A percentile compares a stretch with the other conserved stretches of the same genome.
phyloP scores from a whole-genome alignment of 2,888 invertebrate genomes.

The Leucophenga maculata region DNA sequence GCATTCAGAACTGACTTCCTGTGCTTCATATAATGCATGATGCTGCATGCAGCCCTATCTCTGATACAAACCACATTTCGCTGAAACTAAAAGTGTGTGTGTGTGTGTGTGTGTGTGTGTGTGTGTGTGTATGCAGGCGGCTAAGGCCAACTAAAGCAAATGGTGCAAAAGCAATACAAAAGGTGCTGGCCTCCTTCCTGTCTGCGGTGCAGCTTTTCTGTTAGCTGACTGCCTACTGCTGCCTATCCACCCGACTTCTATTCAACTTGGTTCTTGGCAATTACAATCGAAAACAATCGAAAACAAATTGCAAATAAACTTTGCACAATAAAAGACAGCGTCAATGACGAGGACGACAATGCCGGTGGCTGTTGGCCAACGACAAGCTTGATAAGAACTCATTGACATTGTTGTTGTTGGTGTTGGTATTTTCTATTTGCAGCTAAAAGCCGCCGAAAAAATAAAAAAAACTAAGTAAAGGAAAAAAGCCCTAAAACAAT shows the following conservation, averaged over 20 bases:
- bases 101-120: background rate
- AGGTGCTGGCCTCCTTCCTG: no score
- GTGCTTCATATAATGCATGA: no score
- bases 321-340: conserved; percentile 17
- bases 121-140: background rate
- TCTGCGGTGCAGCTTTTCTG: no score
- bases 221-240: no score
- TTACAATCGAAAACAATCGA: conserved; percentile 15
- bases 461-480: no score
- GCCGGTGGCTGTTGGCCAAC: background rate
- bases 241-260: no score
- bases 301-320: conserved; percentile 16
- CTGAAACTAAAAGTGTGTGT: background rate
- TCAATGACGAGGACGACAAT: background rate
- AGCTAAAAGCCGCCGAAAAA: no score
- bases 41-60: no score
- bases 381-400: background rate
- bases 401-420: background rate
- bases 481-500: no score
- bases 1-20: no score
- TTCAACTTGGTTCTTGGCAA: background rate
- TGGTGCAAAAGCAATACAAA: no score
- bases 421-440: background rate
- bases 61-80: background rate
- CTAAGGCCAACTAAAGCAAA: no score